These are phyloP conservation scores for Eriocheir sinensis DNA, from an alignment of 1,140 invertebrate species.

Conservation along the genomic window DNA sequence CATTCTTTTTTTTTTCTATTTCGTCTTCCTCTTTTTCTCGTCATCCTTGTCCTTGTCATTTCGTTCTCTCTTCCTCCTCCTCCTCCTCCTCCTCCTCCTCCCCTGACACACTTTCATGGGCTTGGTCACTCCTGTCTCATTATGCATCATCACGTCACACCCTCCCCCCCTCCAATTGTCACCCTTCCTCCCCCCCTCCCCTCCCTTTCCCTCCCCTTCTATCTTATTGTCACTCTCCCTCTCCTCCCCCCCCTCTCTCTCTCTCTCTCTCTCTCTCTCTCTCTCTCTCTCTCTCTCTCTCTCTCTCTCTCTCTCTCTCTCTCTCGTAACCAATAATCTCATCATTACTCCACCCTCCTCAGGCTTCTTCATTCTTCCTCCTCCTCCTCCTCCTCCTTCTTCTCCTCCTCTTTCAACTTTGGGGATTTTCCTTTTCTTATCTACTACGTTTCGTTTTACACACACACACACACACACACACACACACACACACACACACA, in stretches of 20 bases:
- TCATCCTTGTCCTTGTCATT: background rate
- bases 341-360: background rate
- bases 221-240: background rate
- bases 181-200: background rate
- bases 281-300: background rate
- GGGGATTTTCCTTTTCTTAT: background rate
- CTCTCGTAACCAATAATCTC: background rate
- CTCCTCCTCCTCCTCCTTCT: background rate
- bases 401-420: background rate
- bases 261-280: background rate
- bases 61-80: background rate
- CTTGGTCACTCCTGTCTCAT: background rate
- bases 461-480: slow-evolving; percentile 43
- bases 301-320: slow-evolving; percentile 33
- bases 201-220: background rate
- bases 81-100: slow-evolving; percentile 26
- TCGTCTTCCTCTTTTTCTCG: background rate
- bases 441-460: background rate
- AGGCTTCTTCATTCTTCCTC: background rate
- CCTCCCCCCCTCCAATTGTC: background rate
- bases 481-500: slow-evolving; percentile 42
- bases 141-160: background rate
- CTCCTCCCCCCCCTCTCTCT: background rate
- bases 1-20: background rate
- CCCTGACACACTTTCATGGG: slow-evolving; percentile 1